Base-by-base conservation (phyloP, 2,113 vertebrate species). In the Benitochromis conjunctus region DNA sequence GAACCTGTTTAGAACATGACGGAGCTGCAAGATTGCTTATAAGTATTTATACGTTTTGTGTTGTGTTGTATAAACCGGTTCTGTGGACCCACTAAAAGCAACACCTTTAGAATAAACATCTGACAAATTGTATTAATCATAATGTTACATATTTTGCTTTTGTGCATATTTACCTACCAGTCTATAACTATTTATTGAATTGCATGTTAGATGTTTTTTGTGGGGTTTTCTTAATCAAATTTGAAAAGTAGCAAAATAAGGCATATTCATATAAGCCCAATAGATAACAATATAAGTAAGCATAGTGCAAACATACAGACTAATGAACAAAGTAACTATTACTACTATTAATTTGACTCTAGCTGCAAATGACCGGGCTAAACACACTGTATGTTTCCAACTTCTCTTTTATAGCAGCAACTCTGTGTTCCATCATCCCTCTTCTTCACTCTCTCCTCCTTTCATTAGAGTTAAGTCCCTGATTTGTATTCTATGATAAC, bases 401-500 rank as follows among this genome's bases (percentile, higher is more conserved):
- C 71, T 71, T 76, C 24, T 36, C 57, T 55, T 81, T 46, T 19
- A 55, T 55, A 79, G 56, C 54, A 66, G 6, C 57, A 2, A 31
- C 58, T 82, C 21, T 36, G 29, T 74, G 79, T 43, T 60, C 81
- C 18, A 11, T 29, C 18, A 29, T 74, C 24, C 43, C 19, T 88
- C 29, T 82, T 69, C 74, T 18, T 62, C 79, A 51, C 80, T 82
- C 88, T 80, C 48, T 91, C 89, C 62, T 90, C 83, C 77, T 85
- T 87, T 92, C 88, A 95, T 95, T 93, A 92, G 80, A 41, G 58
- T 86, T 95, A 95, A 96, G 85, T 93, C 62, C 69, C 92, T 93
- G 90, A 95, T 96, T 96, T 93, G 94, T 96, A 96, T 96, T 95
- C 95, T 10, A 53, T 3, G 9, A 82, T 76, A 88, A 88, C 80